phyloP scores from a whole-genome alignment of 2,113 vertebrate species.

The Hippocampus comes region DNA sequence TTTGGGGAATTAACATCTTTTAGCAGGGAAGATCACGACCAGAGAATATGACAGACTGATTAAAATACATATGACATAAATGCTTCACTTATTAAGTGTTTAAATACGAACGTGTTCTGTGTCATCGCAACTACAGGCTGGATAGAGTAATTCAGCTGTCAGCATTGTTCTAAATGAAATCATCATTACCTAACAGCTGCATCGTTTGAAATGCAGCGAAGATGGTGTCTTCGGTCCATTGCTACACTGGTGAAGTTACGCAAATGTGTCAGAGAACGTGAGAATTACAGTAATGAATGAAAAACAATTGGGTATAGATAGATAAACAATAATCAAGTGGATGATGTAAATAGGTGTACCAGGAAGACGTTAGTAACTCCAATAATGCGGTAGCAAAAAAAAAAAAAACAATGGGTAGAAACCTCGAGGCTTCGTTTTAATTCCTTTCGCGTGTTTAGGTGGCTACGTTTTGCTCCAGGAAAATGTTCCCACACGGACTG shows the following conservation, averaged over 20 bases:
- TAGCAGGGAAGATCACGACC: background rate
- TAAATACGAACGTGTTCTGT: background rate
- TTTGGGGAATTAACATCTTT: background rate
- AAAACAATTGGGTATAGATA: too few relatives aligned
- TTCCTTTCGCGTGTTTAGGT: background rate
- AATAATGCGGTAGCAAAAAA: background rate
- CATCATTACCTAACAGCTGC: too few relatives aligned
- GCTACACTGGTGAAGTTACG: too few relatives aligned
- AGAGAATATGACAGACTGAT: background rate
- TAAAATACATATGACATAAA: background rate
- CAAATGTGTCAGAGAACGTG: too few relatives aligned
- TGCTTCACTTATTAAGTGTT: background rate
- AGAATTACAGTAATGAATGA: too few relatives aligned
- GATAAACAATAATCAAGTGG: background rate
- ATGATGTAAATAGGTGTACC: background rate
- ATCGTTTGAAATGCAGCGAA: too few relatives aligned
- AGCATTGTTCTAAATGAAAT: background rate
- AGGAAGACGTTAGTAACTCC: background rate
- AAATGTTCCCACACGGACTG: background rate
- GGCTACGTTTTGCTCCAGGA: background rate
- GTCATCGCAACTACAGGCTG: too few relatives aligned
- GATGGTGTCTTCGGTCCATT: too few relatives aligned
- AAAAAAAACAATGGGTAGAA: background rate
- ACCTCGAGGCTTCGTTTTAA: background rate
- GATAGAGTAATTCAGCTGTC: background rate